Conservation (phyloP, 1,140 invertebrate species). For the Polyergus mexicanus region DNA sequence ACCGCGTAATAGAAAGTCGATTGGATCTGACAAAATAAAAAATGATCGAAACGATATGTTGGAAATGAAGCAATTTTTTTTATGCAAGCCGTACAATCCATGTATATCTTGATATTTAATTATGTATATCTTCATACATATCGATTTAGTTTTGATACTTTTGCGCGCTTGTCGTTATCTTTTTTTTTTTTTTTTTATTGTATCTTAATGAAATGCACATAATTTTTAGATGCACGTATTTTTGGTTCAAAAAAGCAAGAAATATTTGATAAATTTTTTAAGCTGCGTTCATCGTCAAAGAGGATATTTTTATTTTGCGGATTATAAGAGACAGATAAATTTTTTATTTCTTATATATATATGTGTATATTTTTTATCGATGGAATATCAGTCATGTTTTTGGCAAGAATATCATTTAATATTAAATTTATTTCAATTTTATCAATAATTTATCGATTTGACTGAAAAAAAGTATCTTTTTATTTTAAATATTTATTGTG, state of each 20-base stretch:
- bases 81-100: not conserved
- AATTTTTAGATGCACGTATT: not conserved
- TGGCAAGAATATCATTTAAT: not conserved
- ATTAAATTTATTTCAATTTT: not conserved
- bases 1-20: conserved; percentile 5
- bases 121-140: not conserved
- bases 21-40: not conserved
- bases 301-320: not conserved
- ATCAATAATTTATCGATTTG: not conserved
- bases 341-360: not conserved
- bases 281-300: not conserved
- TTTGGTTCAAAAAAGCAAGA: not conserved
- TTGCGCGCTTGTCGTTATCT: not conserved
- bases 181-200: not conserved
- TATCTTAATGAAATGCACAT: not conserved
- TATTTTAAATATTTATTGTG: not conserved
- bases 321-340: not conserved
- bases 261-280: not conserved
- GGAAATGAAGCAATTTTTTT: not conserved
- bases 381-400: not conserved
- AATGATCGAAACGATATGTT: not conserved
- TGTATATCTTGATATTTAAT: not conserved
- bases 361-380: not conserved
- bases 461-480: not conserved
- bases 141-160: conserved; percentile 16